These are phyloP conservation scores for Gorsachius magnificus DNA, from an alignment of 2,797 vertebrate species.

Conservation along the genomic window DNA sequence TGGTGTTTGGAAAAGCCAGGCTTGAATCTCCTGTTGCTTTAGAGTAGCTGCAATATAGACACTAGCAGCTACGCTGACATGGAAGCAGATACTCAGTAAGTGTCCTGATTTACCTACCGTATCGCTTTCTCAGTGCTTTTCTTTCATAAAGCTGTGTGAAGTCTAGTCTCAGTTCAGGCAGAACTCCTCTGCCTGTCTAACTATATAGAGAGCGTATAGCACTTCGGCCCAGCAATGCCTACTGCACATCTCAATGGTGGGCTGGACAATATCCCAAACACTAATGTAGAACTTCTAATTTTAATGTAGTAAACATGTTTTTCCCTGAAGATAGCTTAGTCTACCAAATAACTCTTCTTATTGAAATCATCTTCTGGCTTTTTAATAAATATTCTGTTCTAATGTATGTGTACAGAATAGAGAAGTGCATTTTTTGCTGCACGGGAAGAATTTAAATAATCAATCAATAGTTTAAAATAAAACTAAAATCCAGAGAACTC, in stretches of 20 bases:
- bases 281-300: neutral
- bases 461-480: neutral
- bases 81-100: neutral
- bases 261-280: conserved; percentile 8
- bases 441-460: neutral
- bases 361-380: neutral
- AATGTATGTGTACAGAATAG: neutral
- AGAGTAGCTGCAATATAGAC: neutral
- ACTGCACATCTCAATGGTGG: neutral
- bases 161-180: neutral
- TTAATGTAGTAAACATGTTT: neutral
- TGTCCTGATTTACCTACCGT: neutral
- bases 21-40: neutral
- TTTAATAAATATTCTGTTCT: neutral
- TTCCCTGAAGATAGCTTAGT: neutral
- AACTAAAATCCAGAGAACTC: neutral
- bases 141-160: neutral
- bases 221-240: neutral
- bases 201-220: neutral
- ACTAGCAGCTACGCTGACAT: accelerated
- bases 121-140: neutral
- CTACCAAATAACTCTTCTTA: neutral
- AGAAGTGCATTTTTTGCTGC: neutral
- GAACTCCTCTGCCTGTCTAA: neutral
- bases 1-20: neutral